Base-by-base conservation (phyloP, 2,113 vertebrate genomes). In the Dromiciops gliroides region DNA sequence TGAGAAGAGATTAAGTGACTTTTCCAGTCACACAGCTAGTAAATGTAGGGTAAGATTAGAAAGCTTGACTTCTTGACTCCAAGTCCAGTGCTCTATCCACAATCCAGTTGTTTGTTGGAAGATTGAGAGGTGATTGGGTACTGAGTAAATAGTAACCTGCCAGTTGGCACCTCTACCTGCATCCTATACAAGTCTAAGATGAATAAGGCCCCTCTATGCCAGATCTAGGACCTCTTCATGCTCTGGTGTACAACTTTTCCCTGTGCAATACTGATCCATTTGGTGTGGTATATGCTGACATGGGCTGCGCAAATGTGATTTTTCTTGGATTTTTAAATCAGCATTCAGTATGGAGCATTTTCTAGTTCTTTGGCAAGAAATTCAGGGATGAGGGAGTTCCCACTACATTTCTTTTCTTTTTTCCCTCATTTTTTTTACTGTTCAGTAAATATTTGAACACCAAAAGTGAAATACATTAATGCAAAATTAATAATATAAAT, bases 391-490 rank as follows among this genome's bases (percentile, higher is more conserved):
- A 6, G 10, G 31, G 51, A 51, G 12, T n/a, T n/a, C n/a, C n/a
- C n/a, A n/a, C n/a, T n/a, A n/a, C n/a, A n/a, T n/a, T n/a, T n/a
- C n/a, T n/a, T n/a, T n/a, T n/a, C n/a, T n/a, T n/a, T n/a, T n/a
- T n/a, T n/a, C n/a, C n/a, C n/a, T n/a, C n/a, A n/a, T n/a, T n/a
- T 23, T 83, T 44, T 83, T 44, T 95, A 47, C 25, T 93, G 90
- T 90, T 94, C 37, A 96, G 48, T 89, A 94, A 92, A 93, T 2
- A 96, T 50, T 93, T 96, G 12, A 91, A 22, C 51, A 93, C 0
- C 28, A 83, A 90, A 97, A 95, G 31, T 89, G 51, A 95, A 90
- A 50, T 93, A 91, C 91, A 92, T 37, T 48, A 93, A 95, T 48
- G 91, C 12, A 53, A 94, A 97, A 37, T 90, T 52, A 94, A 91